Conservation (phyloP, 2,888 invertebrate species). For the Synanthedon andrenaeformis region DNA sequence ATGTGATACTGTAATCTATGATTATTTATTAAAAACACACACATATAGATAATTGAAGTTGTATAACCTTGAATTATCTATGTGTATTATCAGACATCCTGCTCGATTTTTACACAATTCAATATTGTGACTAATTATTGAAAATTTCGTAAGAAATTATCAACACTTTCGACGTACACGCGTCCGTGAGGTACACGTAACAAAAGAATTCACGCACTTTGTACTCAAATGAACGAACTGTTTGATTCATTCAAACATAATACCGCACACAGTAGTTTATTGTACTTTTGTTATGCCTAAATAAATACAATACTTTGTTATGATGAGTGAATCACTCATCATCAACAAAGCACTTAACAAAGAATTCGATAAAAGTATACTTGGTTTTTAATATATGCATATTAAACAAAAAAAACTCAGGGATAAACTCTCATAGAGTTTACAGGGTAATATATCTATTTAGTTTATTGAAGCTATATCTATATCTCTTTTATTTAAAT, state of each 20-base stretch:
- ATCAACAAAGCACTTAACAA: slow-evolving; percentile 9
- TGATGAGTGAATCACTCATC: slow-evolving; percentile 15
- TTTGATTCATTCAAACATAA: background rate
- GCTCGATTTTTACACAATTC: slow-evolving; percentile 12
- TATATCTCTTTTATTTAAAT: no score
- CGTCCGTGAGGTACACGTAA: slow-evolving; percentile 1
- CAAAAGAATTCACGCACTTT: slow-evolving; percentile 19
- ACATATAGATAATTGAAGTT: no score
- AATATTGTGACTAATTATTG: slow-evolving; percentile 3
- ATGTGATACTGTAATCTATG: no score
- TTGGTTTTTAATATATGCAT: no score
- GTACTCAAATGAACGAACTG: slow-evolving; percentile 3
- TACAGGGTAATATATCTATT: no score
- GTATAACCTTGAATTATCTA: no score
- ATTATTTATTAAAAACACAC: no score
- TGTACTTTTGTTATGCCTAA: background rate
- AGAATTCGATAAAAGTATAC: no score
- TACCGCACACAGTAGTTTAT: background rate
- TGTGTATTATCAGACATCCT: slow-evolving; percentile 10
- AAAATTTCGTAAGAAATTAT: slow-evolving; percentile 5
- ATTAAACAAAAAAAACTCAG: no score
- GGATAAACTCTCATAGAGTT: no score
- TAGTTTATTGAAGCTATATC: no score
- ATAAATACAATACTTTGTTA: slow-evolving; percentile 16
- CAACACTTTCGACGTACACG: background rate